phyloP scores from a whole-genome alignment of 2,113 vertebrate genomes.

The Camelus dromedarius region DNA sequence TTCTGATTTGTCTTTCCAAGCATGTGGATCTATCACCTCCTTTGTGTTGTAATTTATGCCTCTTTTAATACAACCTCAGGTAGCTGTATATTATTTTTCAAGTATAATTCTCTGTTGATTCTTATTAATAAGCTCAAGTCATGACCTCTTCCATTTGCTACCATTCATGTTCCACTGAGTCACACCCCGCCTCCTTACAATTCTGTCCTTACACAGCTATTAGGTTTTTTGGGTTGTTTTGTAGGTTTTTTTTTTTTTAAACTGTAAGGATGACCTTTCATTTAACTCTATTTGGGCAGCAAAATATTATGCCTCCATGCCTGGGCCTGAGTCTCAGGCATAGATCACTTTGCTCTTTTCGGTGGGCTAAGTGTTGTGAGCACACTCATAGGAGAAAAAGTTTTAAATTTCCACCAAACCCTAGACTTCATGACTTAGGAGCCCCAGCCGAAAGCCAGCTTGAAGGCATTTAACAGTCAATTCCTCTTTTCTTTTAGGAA shows the following conservation, averaged over 20 bases:
- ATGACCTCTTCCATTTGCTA: background rate
- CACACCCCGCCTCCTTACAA: background rate
- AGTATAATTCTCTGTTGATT: background rate
- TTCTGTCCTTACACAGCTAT: background rate
- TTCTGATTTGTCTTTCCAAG: background rate
- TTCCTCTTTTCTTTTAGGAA: slow-evolving; percentile 21
- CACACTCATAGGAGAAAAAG: background rate
- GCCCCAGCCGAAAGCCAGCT: background rate
- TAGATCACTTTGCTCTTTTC: background rate
- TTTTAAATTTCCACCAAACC: background rate
- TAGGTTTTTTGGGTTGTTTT: background rate
- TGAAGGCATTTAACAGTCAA: background rate
- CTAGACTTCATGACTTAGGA: background rate
- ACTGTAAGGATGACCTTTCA: background rate
- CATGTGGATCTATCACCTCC: background rate
- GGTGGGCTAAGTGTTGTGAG: background rate
- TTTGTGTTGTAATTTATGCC: background rate
- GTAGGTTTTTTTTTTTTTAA: background rate
- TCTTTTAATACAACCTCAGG: background rate
- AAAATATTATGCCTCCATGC: background rate
- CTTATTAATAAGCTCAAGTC: background rate
- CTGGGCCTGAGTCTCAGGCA: background rate
- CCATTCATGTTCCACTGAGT: background rate
- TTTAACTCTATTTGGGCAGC: background rate
- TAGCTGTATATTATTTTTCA: background rate